Conservation (phyloP, 2,888 invertebrate genomes). For the Thelaira solivaga region DNA sequence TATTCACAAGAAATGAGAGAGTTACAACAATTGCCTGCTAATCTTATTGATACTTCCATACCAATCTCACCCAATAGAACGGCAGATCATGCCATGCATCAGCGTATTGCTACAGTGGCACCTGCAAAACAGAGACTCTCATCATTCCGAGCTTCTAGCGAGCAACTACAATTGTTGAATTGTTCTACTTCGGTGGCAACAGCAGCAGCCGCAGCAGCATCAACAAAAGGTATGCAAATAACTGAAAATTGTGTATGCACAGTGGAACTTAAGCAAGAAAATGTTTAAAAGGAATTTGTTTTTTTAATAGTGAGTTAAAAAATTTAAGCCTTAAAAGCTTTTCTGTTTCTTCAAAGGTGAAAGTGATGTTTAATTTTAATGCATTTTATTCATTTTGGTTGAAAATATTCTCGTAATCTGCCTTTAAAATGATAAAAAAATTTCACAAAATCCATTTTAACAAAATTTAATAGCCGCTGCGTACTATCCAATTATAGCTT, state of each 20-base stretch:
- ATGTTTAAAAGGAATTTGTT: not conserved
- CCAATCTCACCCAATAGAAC: conserved; percentile 51
- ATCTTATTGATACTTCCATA: conserved; percentile 63
- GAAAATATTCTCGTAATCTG: too few relatives aligned
- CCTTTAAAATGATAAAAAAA: too few relatives aligned
- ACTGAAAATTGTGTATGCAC: conserved; percentile 28
- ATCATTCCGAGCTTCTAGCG: conserved; percentile 75
- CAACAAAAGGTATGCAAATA: conserved; percentile 70
- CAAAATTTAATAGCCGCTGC: too few relatives aligned
- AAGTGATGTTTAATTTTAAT: too few relatives aligned
- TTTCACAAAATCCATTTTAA: too few relatives aligned
- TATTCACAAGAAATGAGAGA: conserved; percentile 70
- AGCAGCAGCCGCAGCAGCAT: conserved; percentile 65
- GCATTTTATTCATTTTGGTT: too few relatives aligned
- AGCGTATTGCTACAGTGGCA: conserved; percentile 72
- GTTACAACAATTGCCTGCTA: conserved; percentile 71
- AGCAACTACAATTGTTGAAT: conserved; percentile 73
- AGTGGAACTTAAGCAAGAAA: conserved; percentile 30
- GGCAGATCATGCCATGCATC: conserved; percentile 51
- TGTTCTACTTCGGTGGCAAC: conserved; percentile 38
- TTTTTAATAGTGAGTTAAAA: not conserved
- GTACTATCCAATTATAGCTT: too few relatives aligned
- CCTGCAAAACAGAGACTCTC: conserved; percentile 76
- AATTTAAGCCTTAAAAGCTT: not conserved
- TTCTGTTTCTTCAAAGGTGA: not conserved